A percentile compares a stretch with the other conserved stretches of the same genome.
Evolutionary conservation across 1,140 invertebrate genomes (phyloP).

Genomic region (Conus betulinus): DNA sequence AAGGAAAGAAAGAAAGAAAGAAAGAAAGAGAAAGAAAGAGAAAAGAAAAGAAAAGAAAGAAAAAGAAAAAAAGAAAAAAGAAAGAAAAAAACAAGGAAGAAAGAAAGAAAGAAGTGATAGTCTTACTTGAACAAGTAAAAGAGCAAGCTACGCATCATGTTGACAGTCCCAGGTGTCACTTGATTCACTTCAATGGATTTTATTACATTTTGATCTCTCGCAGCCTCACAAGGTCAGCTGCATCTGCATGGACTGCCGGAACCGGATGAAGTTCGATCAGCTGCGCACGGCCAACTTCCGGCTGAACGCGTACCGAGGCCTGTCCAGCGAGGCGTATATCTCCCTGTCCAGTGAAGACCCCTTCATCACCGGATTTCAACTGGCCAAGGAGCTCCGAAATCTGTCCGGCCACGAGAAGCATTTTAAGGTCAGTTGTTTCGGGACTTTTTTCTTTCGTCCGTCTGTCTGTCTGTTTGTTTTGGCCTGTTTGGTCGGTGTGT

Average conservation of each 20-base stretch:
- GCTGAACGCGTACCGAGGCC: slow-evolving; percentile 72
- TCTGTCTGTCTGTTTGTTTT: too few relatives aligned
- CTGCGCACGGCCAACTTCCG: slow-evolving; percentile 70
- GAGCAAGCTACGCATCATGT: neutral
- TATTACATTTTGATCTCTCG: neutral
- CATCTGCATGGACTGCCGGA: slow-evolving; percentile 78
- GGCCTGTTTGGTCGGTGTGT: too few relatives aligned
- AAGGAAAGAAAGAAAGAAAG: slow-evolving; percentile 15
- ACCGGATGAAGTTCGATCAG: slow-evolving; percentile 73
- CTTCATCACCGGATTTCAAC: slow-evolving; percentile 81
- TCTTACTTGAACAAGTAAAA: neutral
- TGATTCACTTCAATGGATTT: neutral
- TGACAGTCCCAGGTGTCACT: neutral
- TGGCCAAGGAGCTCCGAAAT: slow-evolving; percentile 78
- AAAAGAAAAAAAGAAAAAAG: too few relatives aligned
- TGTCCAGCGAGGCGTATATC: slow-evolving; percentile 79
- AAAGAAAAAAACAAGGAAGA: too few relatives aligned
- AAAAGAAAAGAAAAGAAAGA: too few relatives aligned
- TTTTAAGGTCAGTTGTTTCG: slow-evolving; percentile 74
- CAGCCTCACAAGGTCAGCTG: slow-evolving; percentile 80
- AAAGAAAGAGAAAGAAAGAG: too few relatives aligned
- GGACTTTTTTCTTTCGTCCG: too few relatives aligned
- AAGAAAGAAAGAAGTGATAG: neutral
- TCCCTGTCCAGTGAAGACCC: slow-evolving; percentile 82
- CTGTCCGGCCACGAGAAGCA: slow-evolving; percentile 76